phyloP scores from a whole-genome alignment of 2,888 invertebrate genomes.

The Andrena dorsata region DNA sequence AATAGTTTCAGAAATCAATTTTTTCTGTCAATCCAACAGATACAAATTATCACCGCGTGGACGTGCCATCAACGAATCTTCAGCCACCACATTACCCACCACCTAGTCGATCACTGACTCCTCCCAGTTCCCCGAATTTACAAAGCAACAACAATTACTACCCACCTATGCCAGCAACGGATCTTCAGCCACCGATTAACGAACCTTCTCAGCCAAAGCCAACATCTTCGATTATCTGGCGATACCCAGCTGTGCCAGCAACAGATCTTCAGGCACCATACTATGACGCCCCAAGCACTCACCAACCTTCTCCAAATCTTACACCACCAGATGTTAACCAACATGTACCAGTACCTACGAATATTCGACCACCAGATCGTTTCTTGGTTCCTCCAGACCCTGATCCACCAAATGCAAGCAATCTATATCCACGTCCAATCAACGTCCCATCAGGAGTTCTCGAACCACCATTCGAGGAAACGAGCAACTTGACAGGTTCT shows the following conservation, averaged over 20 bases:
- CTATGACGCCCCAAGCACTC: neutral
- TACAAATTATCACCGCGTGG: neutral
- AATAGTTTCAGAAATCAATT: neutral
- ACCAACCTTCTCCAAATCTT: neutral
- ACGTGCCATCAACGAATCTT: slow-evolving; percentile 4
- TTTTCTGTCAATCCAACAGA: slow-evolving; percentile 18
- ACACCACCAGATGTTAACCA: neutral
- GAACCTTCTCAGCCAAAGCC: neutral
- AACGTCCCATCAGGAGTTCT: neutral
- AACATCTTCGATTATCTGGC: slow-evolving; percentile 2
- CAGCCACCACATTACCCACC: slow-evolving; percentile 25
- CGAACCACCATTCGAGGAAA: neutral
- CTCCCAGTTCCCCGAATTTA: neutral
- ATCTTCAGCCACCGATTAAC: slow-evolving; percentile 24
- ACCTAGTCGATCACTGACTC: neutral
- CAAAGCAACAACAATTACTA: neutral
- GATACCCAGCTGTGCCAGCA: slow-evolving; percentile 2
- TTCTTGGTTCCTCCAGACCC: slow-evolving; percentile 18
- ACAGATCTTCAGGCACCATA: slow-evolving; percentile 24
- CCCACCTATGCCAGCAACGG: slow-evolving; percentile 17
- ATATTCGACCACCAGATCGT: slow-evolving; percentile 9
- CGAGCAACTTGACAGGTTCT: neutral
- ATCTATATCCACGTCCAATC: slow-evolving; percentile 10
- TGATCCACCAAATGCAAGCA: neutral
- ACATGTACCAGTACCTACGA: neutral